These are phyloP conservation scores for Sebastiscus tertius DNA, from an alignment of 2,797 vertebrate genomes.

Conservation along the genomic window DNA sequence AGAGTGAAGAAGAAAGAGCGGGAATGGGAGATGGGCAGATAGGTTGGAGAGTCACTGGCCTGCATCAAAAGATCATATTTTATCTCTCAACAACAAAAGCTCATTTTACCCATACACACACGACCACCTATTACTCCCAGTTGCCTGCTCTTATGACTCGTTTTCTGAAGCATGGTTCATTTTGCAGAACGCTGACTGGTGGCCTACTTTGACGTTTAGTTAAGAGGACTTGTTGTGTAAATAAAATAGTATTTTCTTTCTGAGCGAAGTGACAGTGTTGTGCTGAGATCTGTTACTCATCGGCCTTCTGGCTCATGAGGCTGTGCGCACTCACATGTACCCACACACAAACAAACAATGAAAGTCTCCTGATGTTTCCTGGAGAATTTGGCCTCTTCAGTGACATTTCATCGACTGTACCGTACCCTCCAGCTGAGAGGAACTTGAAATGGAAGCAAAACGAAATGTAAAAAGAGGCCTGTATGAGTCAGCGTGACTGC, in stretches of 20 bases:
- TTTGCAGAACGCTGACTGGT: background rate
- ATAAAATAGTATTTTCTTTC: slow-evolving; percentile 17
- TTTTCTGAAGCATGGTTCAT: background rate
- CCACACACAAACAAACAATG: slow-evolving; percentile 15
- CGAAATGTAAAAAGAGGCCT: background rate
- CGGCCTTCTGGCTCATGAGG: slow-evolving; percentile 9
- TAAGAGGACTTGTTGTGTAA: slow-evolving; percentile 19
- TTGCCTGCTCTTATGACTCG: background rate
- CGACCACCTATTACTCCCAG: background rate
- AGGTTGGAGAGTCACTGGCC: background rate
- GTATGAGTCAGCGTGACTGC: background rate
- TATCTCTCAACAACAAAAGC: background rate
- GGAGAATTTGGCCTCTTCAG: slow-evolving; percentile 3
- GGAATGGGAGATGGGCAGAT: background rate
- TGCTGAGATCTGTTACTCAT: slow-evolving; percentile 35
- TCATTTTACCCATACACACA: background rate
- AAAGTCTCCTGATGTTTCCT: slow-evolving; percentile 13
- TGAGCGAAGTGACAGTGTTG: slow-evolving; percentile 4
- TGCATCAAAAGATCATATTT: background rate
- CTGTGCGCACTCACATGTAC: background rate
- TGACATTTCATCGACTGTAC: background rate
- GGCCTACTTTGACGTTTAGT: background rate
- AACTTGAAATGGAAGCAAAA: background rate
- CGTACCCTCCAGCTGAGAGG: background rate
- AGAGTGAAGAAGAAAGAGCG: background rate